A percentile compares a stretch with the other conserved stretches of the same genome.
Conservation (phyloP, 2,797 vertebrate species). For the Alcedo atthis region DNA sequence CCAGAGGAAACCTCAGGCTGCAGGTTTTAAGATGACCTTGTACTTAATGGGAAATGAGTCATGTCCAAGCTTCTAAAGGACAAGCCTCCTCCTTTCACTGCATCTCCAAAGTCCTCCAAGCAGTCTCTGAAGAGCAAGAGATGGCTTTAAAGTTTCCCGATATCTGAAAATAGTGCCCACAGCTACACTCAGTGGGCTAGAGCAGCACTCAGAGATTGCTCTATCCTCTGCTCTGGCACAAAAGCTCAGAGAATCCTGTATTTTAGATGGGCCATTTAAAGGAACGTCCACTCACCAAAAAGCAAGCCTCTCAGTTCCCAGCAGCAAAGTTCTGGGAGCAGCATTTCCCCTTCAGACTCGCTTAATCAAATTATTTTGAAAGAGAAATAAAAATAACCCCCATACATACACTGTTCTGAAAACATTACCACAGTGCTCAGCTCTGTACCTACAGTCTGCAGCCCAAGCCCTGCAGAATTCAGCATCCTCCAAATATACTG, state of each 20-base stretch:
- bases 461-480: background rate
- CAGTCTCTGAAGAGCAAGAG: background rate
- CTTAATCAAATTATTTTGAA: background rate
- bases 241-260: background rate
- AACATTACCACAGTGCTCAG: rapidly evolving
- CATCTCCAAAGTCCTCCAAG: background rate
- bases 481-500: rapidly evolving
- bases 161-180: conserved; percentile 15
- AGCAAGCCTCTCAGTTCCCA: background rate
- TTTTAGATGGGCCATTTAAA: background rate
- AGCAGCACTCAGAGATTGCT: background rate
- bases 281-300: background rate
- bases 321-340: background rate
- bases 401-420: background rate
- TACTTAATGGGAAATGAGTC: background rate
- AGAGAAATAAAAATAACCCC: background rate
- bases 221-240: background rate
- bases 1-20: background rate
- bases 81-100: background rate
- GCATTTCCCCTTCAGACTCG: background rate
- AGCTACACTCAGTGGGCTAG: background rate
- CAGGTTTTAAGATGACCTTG: background rate
- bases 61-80: background rate
- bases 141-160: background rate
- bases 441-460: rapidly evolving